A percentile compares a stretch with the other conserved stretches of the same genome.
These are phyloP conservation scores for Coptotermes formosanus DNA, from an alignment of 1,140 invertebrate genomes.

Conservation along the genomic window DNA sequence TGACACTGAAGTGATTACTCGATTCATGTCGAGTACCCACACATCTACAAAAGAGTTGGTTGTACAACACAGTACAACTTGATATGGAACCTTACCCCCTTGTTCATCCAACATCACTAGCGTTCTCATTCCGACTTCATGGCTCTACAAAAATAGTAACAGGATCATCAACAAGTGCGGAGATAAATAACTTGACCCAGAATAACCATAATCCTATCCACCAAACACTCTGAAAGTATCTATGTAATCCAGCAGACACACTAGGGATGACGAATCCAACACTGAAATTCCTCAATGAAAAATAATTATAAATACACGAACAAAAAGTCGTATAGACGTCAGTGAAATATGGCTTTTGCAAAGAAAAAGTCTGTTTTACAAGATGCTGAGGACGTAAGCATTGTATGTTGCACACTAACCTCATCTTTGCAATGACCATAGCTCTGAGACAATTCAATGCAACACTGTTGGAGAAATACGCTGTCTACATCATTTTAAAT, in stretches of 20 bases:
- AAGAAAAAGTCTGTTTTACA: neutral
- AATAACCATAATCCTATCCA: conserved; percentile 22
- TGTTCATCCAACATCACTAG: conserved; percentile 93
- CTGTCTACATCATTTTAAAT: neutral
- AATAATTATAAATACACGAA: neutral
- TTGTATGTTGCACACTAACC: neutral
- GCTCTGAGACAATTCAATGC: neutral
- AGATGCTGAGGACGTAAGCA: neutral
- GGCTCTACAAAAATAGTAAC: conserved; percentile 75
- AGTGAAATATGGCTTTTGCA: neutral
- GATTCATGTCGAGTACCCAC: neutral
- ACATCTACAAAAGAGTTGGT: conserved; percentile 22
- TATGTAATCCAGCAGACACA: neutral
- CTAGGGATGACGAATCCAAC: conserved; percentile 10
- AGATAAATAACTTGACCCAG: neutral
- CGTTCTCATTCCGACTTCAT: conserved; percentile 91
- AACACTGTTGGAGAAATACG: neutral
- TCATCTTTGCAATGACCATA: neutral
- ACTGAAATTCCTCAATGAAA: neutral
- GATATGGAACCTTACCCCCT: conserved; percentile 81
- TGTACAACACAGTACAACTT: conserved; percentile 36
- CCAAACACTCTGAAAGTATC: neutral
- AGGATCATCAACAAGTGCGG: conserved; percentile 40
- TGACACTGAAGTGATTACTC: conserved; percentile 7
- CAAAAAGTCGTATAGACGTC: neutral